Evolutionary conservation across 2,888 invertebrate genomes (phyloP), one percentile per base, ranked within the genome.

Genomic region (Dione juno): DNA sequence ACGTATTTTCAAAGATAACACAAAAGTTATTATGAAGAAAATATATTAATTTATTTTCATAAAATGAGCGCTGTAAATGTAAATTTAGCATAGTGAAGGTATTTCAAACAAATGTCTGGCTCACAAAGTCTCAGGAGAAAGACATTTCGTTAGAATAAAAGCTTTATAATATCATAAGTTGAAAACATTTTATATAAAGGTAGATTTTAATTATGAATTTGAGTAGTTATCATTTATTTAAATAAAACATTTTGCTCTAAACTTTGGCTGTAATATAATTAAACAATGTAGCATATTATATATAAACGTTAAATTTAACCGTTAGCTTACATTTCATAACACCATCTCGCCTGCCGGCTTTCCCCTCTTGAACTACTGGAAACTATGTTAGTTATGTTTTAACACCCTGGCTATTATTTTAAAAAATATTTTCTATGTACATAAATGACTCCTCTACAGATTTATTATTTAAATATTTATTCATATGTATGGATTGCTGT

Each of bases 61-160:
- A 63, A 63, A 64, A 64, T 50, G 50, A 64, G 40, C 50, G 16
- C 37, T 64, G 54, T 54, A 54, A 54, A 64, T 64, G 64, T 64
- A 64, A 64, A 64, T 64, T 64, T 19, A 9, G 14, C 19, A 14
- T 59, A 59, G 19, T 59, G 21, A 59, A 59, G 59, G 21, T 50
- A 50, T 64, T 64, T 19, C 37, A 64, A 16, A 50, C 48, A 63
- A 48, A 50, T 64, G 14, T 50, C 50, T 64, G 64, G 37, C 64
- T 64, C 48, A 19, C 14, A 64, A 64, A 64, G 37, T 64, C 50
- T 64, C 64, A 35, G 16, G 64, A 48, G 64, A 64, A 50, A 50
- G 64, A 64, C 50, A 64, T 64, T 63, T 50, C 7, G 16, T 45
- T 64, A 13, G 14, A 64, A 64, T 64, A 50, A 61, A 64, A 63